A percentile compares a stretch with the other conserved stretches of the same genome.
These are phyloP conservation scores for Crocidura indochinensis DNA, from an alignment of 2,797 vertebrate species.

Conservation along the genomic window DNA sequence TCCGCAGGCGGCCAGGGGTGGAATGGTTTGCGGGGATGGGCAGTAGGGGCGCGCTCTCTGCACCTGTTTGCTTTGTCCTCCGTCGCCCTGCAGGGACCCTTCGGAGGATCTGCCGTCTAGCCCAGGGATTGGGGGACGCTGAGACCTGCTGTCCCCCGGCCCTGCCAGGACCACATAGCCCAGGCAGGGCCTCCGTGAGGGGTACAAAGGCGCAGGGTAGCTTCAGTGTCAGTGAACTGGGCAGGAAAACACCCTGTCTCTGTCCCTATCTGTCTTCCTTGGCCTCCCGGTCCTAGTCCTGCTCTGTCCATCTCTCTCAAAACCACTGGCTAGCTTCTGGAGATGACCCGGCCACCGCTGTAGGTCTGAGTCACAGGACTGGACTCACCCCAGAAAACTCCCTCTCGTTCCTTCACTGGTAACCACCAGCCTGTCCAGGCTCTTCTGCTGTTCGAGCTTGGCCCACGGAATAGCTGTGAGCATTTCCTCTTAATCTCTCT, in stretches of 20 bases:
- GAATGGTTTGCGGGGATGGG: not conserved
- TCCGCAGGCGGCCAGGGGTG: not conserved
- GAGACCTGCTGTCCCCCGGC: not conserved
- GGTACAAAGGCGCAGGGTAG: too few relatives aligned
- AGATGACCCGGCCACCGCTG: not conserved
- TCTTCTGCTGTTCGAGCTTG: not conserved
- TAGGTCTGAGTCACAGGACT: not conserved
- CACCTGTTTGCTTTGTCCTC: slow-evolving; percentile 30
- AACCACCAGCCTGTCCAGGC: not conserved
- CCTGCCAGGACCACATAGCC: not conserved
- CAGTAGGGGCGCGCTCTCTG: not conserved
- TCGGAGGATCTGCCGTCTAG: not conserved
- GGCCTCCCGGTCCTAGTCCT: not conserved
- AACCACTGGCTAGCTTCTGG: not conserved
- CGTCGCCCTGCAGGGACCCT: not conserved
- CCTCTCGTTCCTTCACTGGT: not conserved
- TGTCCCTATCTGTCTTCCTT: not conserved
- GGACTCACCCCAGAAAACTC: not conserved
- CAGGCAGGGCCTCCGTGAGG: not conserved
- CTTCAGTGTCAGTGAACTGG: not conserved
- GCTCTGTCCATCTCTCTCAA: not conserved
- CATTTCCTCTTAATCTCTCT: not conserved
- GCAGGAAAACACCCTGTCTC: not conserved
- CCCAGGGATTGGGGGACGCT: not conserved
- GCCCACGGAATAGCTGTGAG: too few relatives aligned